These are phyloP conservation scores for Neomonachus schauinslandi DNA, from an alignment of 2,113 vertebrate genomes.

Conservation along the genomic window DNA sequence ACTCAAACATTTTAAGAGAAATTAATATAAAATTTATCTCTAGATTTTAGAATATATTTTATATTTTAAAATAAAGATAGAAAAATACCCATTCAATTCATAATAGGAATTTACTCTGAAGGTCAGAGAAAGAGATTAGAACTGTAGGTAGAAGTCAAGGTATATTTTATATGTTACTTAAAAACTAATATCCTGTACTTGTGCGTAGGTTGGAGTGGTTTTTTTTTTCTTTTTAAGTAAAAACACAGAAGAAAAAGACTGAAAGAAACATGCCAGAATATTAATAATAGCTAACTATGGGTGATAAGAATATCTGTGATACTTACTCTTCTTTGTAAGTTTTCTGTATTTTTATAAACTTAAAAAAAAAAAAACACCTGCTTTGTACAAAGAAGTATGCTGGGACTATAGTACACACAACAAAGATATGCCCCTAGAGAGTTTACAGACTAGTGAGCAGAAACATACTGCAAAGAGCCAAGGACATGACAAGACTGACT, in stretches of 20 bases:
- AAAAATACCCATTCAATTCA: conserved; percentile 27
- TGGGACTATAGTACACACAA: not conserved
- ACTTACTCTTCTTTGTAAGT: conserved; percentile 15
- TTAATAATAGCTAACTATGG: not conserved
- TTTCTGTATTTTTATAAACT: conserved; percentile 6
- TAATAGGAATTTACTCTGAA: conserved; percentile 18
- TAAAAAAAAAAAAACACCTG: not conserved
- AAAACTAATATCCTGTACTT: not conserved
- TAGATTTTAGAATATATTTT: conserved; percentile 52
- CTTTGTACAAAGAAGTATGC: not conserved
- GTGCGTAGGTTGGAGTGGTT: not conserved
- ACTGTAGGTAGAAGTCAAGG: not conserved
- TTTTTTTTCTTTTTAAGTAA: conserved; percentile 36
- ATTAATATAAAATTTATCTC: not conserved
- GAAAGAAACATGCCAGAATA: not conserved
- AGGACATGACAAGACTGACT: not conserved
- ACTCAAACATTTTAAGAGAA: conserved; percentile 39
- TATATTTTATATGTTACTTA: not conserved
- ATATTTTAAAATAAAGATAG: conserved; percentile 41
- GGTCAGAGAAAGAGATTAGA: not conserved
- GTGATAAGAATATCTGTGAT: not conserved
- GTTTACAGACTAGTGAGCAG: not conserved
- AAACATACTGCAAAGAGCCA: not conserved
- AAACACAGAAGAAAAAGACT: not conserved
- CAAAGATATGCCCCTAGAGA: not conserved